Evolutionary conservation across 2,797 vertebrate species (phyloP).

Genomic region (Gymnothorax javanicus): DNA sequence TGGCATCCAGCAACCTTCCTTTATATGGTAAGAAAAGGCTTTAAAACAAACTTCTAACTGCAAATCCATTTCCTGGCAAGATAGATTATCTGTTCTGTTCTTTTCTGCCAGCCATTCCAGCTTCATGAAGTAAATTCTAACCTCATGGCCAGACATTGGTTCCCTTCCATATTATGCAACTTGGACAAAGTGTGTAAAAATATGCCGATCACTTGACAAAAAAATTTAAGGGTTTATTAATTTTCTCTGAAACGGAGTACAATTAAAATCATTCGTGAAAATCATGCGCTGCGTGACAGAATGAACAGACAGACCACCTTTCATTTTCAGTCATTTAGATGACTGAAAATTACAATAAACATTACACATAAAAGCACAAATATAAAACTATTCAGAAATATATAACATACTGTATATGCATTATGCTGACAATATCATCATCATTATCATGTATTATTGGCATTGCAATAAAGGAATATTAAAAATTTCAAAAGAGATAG

Average conservation of each 20-base stretch:
- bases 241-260: neutral
- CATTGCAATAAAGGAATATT: neutral
- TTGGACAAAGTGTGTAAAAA: neutral
- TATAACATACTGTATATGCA: neutral
- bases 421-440: neutral
- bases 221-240: neutral
- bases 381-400: neutral
- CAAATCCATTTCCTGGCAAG: neutral
- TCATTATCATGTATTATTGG: neutral
- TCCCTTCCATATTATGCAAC: neutral
- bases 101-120: neutral
- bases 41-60: neutral
- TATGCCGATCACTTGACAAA: neutral
- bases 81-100: neutral
- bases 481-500: neutral
- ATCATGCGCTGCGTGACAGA: neutral
- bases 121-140: neutral
- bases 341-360: neutral
- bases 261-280: neutral
- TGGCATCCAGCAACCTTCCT: neutral
- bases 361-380: neutral
- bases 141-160: conserved; percentile 6
- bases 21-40: conserved; percentile 4
- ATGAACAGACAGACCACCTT: neutral
- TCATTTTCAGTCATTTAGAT: neutral